These are phyloP conservation scores for Pilophorus perplexus DNA, from an alignment of 2,888 invertebrate species.

Conservation along the genomic window DNA sequence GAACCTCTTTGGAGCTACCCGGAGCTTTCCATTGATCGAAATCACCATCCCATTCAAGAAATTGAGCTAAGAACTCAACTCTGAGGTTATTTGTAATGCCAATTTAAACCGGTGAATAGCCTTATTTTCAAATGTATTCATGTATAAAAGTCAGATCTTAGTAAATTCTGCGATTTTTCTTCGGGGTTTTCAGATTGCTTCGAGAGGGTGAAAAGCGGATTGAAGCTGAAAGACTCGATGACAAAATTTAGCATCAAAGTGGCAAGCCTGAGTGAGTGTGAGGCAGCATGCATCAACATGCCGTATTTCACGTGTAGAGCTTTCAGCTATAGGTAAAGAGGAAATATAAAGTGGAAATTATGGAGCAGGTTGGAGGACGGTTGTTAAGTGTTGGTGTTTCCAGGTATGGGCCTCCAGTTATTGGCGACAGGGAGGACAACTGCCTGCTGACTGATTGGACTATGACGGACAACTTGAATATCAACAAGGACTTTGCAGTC, in stretches of 20 bases:
- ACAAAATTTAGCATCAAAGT: conserved; percentile 66
- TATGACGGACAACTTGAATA: conserved; percentile 62
- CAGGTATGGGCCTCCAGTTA: conserved; percentile 66
- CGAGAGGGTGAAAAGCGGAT: conserved; percentile 74
- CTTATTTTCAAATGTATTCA: no score
- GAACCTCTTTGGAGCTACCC: no score
- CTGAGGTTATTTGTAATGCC: no score
- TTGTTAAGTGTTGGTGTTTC: no score
- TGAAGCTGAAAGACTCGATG: conserved; percentile 63
- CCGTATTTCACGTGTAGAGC: conserved; percentile 74
- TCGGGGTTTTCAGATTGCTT: conserved; percentile 67
- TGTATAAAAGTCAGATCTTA: background rate
- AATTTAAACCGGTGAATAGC: no score
- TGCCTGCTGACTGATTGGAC: conserved; percentile 75
- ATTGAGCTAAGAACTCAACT: no score
- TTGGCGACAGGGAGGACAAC: conserved; percentile 67
- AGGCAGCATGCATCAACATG: conserved; percentile 72
- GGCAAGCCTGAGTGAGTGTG: conserved; percentile 73
- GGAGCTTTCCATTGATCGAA: no score
- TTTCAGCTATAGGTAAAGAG: conserved; percentile 71
- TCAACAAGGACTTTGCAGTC: conserved; percentile 58
- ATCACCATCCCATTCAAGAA: no score
- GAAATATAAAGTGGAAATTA: conserved; percentile 44
- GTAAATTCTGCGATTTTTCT: conserved; percentile 12
- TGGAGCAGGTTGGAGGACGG: no score